Conservation (phyloP, 2,888 invertebrate genomes). For the Spatulosminthurus flaviceps region DNA sequence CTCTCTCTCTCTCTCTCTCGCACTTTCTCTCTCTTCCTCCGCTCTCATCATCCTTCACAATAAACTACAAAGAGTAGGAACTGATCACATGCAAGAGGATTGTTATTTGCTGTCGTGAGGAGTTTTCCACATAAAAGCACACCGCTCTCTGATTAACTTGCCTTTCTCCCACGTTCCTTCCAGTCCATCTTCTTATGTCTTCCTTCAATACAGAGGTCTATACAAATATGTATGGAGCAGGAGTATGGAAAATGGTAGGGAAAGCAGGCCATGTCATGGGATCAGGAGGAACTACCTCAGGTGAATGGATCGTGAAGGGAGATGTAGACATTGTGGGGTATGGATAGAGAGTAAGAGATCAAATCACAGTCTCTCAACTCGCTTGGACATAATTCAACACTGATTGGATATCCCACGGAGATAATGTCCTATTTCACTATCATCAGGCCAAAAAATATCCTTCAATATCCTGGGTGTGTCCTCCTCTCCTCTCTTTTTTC, state of each 20-base stretch:
- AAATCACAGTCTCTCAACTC: conserved; percentile 1
- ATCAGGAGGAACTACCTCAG: too few species aligned
- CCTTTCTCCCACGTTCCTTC: neutral
- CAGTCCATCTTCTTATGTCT: neutral
- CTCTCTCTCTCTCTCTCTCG: neutral
- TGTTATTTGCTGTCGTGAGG: conserved; percentile 3
- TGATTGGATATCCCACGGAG: conserved; percentile 21
- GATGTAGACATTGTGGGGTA: too few species aligned
- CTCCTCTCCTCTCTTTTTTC: neutral
- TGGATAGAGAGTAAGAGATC: neutral
- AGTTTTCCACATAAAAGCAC: conserved; percentile 18
- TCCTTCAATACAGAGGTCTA: neutral
- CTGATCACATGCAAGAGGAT: neutral
- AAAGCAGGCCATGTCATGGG: too few species aligned
- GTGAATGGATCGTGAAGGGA: too few species aligned
- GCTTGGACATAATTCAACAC: conserved; percentile 15
- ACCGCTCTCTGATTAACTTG: conserved; percentile 11
- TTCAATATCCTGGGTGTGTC: conserved; percentile 9
- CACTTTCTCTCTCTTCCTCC: too few species aligned
- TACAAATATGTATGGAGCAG: too few species aligned
- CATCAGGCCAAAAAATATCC: neutral
- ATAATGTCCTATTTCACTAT: conserved; percentile 26
- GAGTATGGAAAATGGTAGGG: too few species aligned
- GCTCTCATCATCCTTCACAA: too few species aligned
- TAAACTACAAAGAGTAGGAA: neutral